These are phyloP conservation scores for Sinocyclocheilus rhinocerous DNA, from an alignment of 2,113 vertebrate genomes.

Conservation along the genomic window DNA sequence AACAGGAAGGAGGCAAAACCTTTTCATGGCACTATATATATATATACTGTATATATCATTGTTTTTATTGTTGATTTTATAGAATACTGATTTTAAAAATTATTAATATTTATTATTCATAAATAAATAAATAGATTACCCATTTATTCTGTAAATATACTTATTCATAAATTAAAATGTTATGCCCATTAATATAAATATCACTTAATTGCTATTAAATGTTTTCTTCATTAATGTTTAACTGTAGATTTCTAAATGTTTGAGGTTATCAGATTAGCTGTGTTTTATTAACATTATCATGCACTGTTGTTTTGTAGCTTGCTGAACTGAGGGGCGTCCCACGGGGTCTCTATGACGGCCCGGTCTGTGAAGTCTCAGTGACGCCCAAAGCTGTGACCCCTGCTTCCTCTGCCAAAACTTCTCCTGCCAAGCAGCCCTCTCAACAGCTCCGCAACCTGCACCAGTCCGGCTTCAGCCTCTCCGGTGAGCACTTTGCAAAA, in stretches of 20 bases:
- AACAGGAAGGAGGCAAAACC: no score
- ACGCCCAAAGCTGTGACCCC: constrained; percentile 93
- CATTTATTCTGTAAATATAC: background rate
- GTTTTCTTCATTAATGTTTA: background rate
- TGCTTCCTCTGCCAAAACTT: constrained; percentile 92
- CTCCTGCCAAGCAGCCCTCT: constrained; percentile 91
- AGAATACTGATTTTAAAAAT: background rate
- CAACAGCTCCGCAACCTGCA: constrained; percentile 96
- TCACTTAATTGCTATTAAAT: background rate
- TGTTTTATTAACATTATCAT: background rate
- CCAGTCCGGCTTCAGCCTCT: constrained; percentile 98
- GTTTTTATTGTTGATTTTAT: background rate
- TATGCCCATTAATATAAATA: background rate
- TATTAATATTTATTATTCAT: background rate
- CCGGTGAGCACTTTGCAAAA: constrained; percentile 75
- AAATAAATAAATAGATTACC: background rate
- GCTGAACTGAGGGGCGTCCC: constrained; percentile 94
- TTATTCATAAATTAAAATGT: background rate
- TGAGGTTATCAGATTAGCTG: background rate
- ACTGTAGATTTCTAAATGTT: background rate
- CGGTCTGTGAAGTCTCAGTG: constrained; percentile 92
- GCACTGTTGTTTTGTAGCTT: constrained; percentile 75
- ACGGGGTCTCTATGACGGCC: constrained; percentile 93
- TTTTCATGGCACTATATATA: no score
- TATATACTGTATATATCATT: no score